Base-by-base conservation (phyloP, 2,888 invertebrate species). In the Drosophila borborema region DNA sequence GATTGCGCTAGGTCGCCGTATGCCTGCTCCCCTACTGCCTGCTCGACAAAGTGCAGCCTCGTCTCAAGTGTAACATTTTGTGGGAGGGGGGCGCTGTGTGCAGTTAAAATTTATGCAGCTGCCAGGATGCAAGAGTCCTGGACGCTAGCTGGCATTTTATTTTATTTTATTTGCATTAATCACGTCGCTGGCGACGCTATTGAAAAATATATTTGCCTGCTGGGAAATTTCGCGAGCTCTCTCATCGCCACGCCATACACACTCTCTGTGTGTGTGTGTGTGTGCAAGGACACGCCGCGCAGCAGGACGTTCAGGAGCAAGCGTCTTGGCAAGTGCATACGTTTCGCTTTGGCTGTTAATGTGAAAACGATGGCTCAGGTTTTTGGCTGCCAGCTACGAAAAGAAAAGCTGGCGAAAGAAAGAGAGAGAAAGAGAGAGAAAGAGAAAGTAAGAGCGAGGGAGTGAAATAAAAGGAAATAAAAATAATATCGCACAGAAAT, bases 331-430 rank as follows among this genome's bases (percentile, higher is more conserved):
- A 86, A 89, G 74, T 87, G 87, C 85, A 89, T 89, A 87, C 88
- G 88, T 80, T 85, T 89, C 90, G 76, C 81, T 89, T 89, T 82
- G 78, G 88, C 86, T 88, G 86, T 86, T 86, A 86, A 86, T 90
- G 90, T 83, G 90, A 90, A 86, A 89, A 89, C 90, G 86, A 86
- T 86, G 86, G 90, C 88, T 82, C 88, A 86, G 86, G 83, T 89
- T 83, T 79, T 79, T 82, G 84, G 79, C 81, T 81, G 75, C 77
- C 67, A 80, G 74, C 78, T 38, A 75, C 51, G 59, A 60, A 76
- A 69, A 62, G 61, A 62, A 77, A 20, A 20, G 54, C 61, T 62
- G 74, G 38, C 56, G 40, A 69, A 48, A 60, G 69, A 20, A 40
- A 31, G 16, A 64, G 40, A 48, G 64, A 54, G 67, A 61, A 62